Evolutionary conservation across 2,113 vertebrate genomes (phyloP).

Genomic region (Neodontobutis hainanensis): DNA sequence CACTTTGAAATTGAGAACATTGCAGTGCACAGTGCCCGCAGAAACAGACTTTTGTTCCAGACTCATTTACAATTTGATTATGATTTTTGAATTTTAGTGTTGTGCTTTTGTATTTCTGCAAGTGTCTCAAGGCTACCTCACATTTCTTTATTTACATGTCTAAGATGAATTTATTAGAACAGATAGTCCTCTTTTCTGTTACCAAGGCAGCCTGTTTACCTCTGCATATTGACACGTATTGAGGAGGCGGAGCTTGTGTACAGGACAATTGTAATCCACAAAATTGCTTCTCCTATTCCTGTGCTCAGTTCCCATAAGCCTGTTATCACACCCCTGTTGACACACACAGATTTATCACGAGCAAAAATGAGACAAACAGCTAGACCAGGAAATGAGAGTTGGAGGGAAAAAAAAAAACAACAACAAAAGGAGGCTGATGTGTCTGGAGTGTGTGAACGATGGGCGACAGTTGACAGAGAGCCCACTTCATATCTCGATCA

Average conservation of each 20-base stretch:
- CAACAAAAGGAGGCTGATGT: not conserved
- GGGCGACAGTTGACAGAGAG: conserved; percentile 39
- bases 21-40: too few species aligned
- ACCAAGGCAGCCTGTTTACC: conserved; percentile 53
- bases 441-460: conserved; percentile 31
- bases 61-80: not conserved
- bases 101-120: not conserved
- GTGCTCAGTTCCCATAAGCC: conserved; percentile 35
- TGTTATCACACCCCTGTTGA: conserved; percentile 60
- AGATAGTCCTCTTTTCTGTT: conserved; percentile 33
- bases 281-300: conserved; percentile 46
- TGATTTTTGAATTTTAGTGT: not conserved
- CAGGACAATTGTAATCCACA: conserved; percentile 25
- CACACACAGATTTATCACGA: conserved; percentile 56
- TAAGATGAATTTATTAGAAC: not conserved
- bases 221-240: conserved; percentile 30
- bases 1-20: not conserved
- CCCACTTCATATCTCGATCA: conserved; percentile 60
- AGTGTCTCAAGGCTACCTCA: not conserved
- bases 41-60: not conserved
- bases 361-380: conserved; percentile 43
- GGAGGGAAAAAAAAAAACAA: not conserved
- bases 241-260: conserved; percentile 32
- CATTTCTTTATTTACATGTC: not conserved
- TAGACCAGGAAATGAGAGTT: conserved; percentile 59